phyloP scores from a whole-genome alignment of 2,888 invertebrate genomes.

The Rhagium mordax region DNA sequence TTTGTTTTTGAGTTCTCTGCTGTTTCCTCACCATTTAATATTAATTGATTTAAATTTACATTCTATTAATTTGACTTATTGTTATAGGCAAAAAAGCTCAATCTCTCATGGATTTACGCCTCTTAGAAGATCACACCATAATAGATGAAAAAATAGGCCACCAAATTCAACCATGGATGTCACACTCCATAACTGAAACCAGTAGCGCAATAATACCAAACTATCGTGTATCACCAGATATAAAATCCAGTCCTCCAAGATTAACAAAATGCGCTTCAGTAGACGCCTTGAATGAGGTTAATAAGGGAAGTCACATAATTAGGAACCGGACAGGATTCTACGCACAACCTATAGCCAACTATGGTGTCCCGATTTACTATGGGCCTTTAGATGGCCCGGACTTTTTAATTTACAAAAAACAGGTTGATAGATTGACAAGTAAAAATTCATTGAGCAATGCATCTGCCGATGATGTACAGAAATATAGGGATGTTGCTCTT shows the following conservation, averaged over 20 bases:
- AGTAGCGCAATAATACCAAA: constrained; percentile 57
- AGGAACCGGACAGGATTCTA: constrained; percentile 67
- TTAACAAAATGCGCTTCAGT: constrained; percentile 65
- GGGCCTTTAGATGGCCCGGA: constrained; percentile 69
- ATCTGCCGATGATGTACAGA: constrained; percentile 69
- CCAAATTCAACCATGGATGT: constrained; percentile 59
- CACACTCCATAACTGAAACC: constrained; percentile 60
- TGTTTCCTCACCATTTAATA: no score
- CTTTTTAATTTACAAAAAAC: constrained; percentile 69
- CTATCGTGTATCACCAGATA: constrained; percentile 37
- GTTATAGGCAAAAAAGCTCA: constrained; percentile 66
- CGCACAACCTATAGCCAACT: constrained; percentile 67
- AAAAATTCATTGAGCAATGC: constrained; percentile 68
- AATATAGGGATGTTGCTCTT: constrained; percentile 69
- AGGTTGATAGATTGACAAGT: constrained; percentile 63
- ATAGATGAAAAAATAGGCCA: constrained; percentile 56
- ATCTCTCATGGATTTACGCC: constrained; percentile 67
- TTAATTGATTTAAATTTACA: no score
- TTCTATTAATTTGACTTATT: no score
- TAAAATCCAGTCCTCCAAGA: constrained; percentile 45
- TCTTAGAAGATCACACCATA: constrained; percentile 56
- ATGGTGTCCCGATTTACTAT: constrained; percentile 69
- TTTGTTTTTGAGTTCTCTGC: no score
- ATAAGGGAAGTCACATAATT: constrained; percentile 62
- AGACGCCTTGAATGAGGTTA: constrained; percentile 63